Conservation (phyloP, 2,888 invertebrate species). For the Calliphora vomitoria region DNA sequence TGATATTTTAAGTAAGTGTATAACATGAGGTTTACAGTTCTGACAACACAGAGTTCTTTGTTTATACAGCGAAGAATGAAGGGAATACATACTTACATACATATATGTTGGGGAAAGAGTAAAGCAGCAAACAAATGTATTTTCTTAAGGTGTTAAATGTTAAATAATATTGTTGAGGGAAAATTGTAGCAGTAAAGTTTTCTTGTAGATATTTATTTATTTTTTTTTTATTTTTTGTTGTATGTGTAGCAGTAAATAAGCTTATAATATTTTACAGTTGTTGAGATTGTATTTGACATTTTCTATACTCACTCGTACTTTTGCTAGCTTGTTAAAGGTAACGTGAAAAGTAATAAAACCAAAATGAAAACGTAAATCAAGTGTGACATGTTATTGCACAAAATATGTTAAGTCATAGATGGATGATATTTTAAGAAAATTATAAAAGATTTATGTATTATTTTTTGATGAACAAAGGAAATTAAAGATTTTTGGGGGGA, state of each 20-base stretch:
- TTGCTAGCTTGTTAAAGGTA: neutral
- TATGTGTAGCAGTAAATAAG: neutral
- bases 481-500: neutral
- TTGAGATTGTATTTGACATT: conserved; percentile 59
- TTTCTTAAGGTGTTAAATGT: conserved; percentile 60
- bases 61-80: neutral
- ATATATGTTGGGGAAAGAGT: neutral
- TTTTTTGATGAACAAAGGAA: neutral
- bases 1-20: conserved; percentile 71
- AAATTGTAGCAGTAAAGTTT: conserved; percentile 2
- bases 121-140: neutral
- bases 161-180: conserved; percentile 33
- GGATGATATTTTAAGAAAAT: conserved; percentile 51
- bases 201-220: too few species aligned
- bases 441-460: conserved; percentile 1
- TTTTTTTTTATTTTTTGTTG: neutral
- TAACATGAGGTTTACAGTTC: conserved; percentile 49
- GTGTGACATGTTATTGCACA: conserved; percentile 33
- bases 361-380: conserved; percentile 56
- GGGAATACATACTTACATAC: neutral
- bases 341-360: conserved; percentile 17
- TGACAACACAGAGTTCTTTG: neutral
- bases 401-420: conserved; percentile 50
- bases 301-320: conserved; percentile 5
- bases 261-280: conserved; percentile 51